Base-by-base conservation (phyloP, 2,888 invertebrate genomes). In the Coelinius sp. region DNA sequence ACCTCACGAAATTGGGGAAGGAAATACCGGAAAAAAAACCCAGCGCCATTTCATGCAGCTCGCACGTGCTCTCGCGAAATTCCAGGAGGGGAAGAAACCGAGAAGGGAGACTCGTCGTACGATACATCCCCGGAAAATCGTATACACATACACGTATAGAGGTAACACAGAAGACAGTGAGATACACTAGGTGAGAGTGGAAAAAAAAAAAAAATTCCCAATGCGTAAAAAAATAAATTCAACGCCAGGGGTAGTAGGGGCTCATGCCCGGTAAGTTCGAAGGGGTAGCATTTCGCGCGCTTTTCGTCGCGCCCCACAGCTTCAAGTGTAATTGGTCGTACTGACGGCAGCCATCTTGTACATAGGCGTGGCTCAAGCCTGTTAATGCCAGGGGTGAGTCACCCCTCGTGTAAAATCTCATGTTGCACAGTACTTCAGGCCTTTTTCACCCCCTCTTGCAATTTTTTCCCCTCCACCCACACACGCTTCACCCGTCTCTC, bases 351-450 rank as follows among this genome's bases (percentile, higher is more conserved):
- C 85, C 85, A 85, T 85, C 82, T 85, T 85, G 76, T 72, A 70
- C 75, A 82, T 84, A 84, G 85, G 85, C 85, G 85, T 84, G 81
- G 74, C 80, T 81, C 69, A n/a, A 73, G 63, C 76, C 76, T 41
- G 80, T 79, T 82, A 81, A 79, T 77, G 75, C 78, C 24, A 78
- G 78, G 85, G 84, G 84, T 85, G 84, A 86, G 74, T 86, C 86
- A 86, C 85, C 85, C 85, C 79, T 53, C 80, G 71, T 75, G 76
- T 78, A 81, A 80, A 77, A 69, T 76, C 75, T 66, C 75, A 75
- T 77, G 66, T 63, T 68, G 44, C 44, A 41, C 38, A 52, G 59
- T 66, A 49, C 17, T 66, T 14, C 17, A 24, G 31, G n/a, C 41
- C 4, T 76, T 73, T 73, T 75, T 75, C 70, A 52, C 31, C 46